Conservation (phyloP, 2,797 vertebrate genomes). For the Hirundo rustica region DNA sequence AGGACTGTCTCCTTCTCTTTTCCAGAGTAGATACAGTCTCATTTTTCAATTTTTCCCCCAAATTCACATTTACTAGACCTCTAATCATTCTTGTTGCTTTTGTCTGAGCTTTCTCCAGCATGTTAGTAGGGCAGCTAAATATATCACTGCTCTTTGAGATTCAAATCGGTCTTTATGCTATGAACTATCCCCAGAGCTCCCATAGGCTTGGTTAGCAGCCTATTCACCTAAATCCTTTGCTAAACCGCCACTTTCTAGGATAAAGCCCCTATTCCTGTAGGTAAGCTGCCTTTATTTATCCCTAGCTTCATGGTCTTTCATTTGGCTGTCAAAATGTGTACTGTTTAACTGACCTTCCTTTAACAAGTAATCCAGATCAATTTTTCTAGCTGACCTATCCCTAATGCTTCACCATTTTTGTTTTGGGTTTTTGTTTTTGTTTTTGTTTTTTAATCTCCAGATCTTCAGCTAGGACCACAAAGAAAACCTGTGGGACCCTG, state of each 20-base stretch:
- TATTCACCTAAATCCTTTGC: slow-evolving; percentile 46
- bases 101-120: slow-evolving; percentile 28
- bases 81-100: slow-evolving; percentile 19
- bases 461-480: neutral
- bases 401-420: neutral
- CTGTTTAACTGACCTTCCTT: neutral
- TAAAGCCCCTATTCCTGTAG: slow-evolving; percentile 39
- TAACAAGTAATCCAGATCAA: slow-evolving; percentile 27
- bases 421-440: neutral
- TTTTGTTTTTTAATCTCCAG: neutral
- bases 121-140: slow-evolving; percentile 50
- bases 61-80: neutral
- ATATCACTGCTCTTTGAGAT: slow-evolving; percentile 28
- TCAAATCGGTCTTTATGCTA: neutral
- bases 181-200: slow-evolving; percentile 27
- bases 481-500: neutral
- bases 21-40: neutral
- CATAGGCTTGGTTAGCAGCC: slow-evolving; percentile 32
- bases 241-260: slow-evolving; percentile 44
- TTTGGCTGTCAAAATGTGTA: slow-evolving; percentile 5
- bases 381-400: slow-evolving; percentile 25
- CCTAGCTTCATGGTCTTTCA: slow-evolving; percentile 18
- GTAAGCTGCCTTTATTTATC: slow-evolving; percentile 46
- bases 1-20: neutral
- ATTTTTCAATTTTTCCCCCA: neutral